A percentile compares a stretch with the other conserved stretches of the same genome.
Conservation (phyloP, 2,888 invertebrate genomes). For the Digitonthophagus gazella region DNA sequence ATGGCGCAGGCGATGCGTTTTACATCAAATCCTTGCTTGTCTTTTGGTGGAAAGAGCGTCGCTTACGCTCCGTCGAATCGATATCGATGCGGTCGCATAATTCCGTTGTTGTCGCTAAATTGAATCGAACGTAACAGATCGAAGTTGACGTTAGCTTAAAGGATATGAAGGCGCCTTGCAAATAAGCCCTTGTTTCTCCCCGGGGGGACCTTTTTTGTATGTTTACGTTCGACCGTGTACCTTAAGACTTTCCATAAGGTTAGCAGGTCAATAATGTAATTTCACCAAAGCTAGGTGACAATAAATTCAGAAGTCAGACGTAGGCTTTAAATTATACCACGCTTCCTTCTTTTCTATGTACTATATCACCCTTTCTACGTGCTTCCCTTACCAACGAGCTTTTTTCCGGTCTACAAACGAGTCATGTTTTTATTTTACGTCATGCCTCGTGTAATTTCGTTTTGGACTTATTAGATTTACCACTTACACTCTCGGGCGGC, state of each 20-base stretch:
- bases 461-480: constrained; percentile 5
- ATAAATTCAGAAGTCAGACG: constrained; percentile 12
- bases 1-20: background rate
- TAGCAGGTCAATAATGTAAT: constrained; percentile 16
- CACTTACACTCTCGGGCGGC: background rate
- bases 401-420: constrained; percentile 1
- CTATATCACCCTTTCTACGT: constrained; percentile 11
- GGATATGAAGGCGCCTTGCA: too few relatives aligned
- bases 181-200: too few relatives aligned
- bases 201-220: background rate
- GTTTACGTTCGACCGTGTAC: background rate
- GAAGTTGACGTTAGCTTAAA: background rate
- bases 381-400: constrained; percentile 8
- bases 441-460: constrained; percentile 7
- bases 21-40: background rate
- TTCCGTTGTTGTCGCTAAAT: background rate
- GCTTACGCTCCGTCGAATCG: background rate
- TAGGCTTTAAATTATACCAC: constrained; percentile 16
- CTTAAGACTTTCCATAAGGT: constrained; percentile 2
- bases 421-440: constrained; percentile 9
- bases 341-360: constrained; percentile 14
- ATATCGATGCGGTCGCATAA: background rate
- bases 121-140: background rate
- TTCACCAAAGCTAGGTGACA: constrained; percentile 6
- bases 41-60: background rate